Base-by-base conservation (phyloP, 2,888 invertebrate genomes). In the Sarcophaga carnaria region DNA sequence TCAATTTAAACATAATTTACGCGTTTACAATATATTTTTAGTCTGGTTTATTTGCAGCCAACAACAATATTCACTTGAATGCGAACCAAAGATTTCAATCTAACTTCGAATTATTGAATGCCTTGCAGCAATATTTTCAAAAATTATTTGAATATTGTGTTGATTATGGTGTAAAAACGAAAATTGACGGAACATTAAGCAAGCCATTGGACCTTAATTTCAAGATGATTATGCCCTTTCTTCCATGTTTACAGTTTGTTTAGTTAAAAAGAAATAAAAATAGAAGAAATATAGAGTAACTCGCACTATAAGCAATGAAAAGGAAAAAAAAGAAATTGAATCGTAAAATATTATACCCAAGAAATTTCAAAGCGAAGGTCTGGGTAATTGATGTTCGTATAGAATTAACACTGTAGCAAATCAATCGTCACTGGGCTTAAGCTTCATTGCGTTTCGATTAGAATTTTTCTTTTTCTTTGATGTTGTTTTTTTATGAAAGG, bases 1-100 rank as follows among this genome's bases (percentile, higher is more conserved):
- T 70, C 70, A 76, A 76, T 76, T 82, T 64, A 63, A 76, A n/a
- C 81, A 82, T 76, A 82, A 82, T 81, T 81, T 70, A 63, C 75
- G 45, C 59, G 45, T 70, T 54, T 45, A 12, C 63, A 79, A 37
- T 10, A 10, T 8, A 37, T 37, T 37, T 37, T 37, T 37, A 37
- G 37, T 37, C 37, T 37, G 10, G 37, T 37, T 37, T 37, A 2
- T 37, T 37, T 37, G 10, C 10, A 37, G 37, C 37, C 37, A 37
- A 37, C 37, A 10, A 6, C 6, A 5, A 37, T 6, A 37, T 37
- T 37, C 37, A 37, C 37, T 37, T 37, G 37, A 37, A 37, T 10
- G 37, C 37, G 2, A 37, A 37, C 37, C 37, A 8, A 37, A 0
- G 37, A 8, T 37, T 37, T 8, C 37, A 37, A 37, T 37, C 37